Evolutionary conservation across 1,140 invertebrate genomes (phyloP).

Genomic region (Diachasma alloeum): DNA sequence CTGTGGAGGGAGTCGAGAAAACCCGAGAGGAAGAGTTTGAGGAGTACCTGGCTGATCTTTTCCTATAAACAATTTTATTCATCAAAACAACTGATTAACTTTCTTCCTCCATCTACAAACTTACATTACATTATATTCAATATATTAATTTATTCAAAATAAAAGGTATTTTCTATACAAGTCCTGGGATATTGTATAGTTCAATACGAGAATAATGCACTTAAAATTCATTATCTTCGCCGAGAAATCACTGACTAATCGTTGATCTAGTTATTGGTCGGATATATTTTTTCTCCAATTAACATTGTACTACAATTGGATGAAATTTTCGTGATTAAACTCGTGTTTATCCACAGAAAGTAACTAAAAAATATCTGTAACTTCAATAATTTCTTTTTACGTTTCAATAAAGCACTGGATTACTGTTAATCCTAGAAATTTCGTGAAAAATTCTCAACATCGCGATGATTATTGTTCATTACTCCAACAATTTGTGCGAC

Average conservation of each 20-base stretch:
- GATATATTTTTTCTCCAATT: background rate
- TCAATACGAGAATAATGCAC: constrained; percentile 26
- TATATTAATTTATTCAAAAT: constrained; percentile 38
- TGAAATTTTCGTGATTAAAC: background rate
- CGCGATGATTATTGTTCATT: background rate
- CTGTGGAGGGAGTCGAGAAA: constrained; percentile 54
- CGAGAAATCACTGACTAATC: background rate
- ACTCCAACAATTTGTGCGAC: background rate
- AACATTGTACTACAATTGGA: background rate
- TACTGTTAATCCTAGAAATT: background rate
- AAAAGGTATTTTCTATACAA: constrained; percentile 35
- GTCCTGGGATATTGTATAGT: constrained; percentile 14
- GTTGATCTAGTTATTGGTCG: constrained; percentile 20
- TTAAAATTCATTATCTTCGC: background rate
- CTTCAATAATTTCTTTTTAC: background rate
- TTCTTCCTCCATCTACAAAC: background rate
- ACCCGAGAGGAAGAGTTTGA: constrained; percentile 71
- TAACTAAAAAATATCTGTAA: background rate
- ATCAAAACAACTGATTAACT: background rate
- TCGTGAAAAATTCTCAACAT: background rate
- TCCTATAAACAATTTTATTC: constrained; percentile 39
- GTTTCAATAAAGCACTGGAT: background rate
- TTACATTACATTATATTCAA: constrained; percentile 33
- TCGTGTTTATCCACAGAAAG: background rate
- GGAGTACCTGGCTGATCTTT: constrained; percentile 73